phyloP scores from a whole-genome alignment of 2,113 vertebrate species.

The Albula glossodonta region DNA sequence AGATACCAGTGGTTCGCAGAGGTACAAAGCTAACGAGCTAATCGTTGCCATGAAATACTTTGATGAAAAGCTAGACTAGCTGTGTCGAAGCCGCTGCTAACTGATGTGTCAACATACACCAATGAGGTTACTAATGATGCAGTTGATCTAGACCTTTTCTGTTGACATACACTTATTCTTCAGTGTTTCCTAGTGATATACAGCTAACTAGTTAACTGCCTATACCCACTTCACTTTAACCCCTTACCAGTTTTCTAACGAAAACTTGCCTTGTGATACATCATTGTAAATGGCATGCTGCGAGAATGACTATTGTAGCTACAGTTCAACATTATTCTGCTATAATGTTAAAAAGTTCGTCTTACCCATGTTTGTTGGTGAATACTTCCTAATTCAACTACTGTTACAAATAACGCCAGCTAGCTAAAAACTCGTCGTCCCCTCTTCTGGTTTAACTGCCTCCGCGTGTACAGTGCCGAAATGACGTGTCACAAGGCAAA shows the following conservation, averaged over 20 bases:
- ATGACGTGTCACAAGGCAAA: constrained; percentile 24
- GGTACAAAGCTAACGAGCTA: background rate
- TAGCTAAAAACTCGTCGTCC: background rate
- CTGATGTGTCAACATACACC: too few relatives aligned
- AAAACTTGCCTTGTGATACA: too few relatives aligned
- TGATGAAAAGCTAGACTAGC: too few relatives aligned
- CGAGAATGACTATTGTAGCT: background rate
- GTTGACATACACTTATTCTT: too few relatives aligned
- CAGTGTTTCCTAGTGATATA: too few relatives aligned
- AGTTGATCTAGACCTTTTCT: too few relatives aligned
- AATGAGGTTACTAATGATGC: too few relatives aligned
- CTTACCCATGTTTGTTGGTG: constrained; percentile 23
- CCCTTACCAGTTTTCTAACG: too few relatives aligned
- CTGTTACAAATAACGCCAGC: background rate
- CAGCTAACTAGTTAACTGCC: too few relatives aligned
- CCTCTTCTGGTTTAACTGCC: background rate
- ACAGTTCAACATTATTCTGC: background rate
- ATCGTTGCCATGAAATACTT: background rate
- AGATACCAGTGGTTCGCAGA: background rate
- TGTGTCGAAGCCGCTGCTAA: too few relatives aligned
- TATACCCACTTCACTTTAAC: too few relatives aligned
- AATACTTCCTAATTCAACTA: background rate
- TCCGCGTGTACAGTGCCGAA: background rate
- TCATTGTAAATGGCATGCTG: background rate
- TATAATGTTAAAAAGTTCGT: background rate